Evolutionary conservation across 2,113 vertebrate species (phyloP), one percentile per base, ranked within the genome.

Genomic region (Vanacampus margaritifer): DNA sequence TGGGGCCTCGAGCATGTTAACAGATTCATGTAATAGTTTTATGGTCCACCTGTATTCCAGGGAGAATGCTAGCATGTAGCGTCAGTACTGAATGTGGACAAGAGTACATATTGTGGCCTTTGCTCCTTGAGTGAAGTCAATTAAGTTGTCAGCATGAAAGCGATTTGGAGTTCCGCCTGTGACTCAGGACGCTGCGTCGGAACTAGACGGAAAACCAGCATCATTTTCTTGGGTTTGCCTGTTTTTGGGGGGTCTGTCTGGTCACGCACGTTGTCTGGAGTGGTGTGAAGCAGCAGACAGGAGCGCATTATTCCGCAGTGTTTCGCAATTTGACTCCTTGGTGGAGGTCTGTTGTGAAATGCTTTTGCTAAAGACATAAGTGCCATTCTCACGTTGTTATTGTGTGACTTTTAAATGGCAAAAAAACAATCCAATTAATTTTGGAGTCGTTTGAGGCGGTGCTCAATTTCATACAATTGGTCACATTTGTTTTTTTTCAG

Each of bases 151-250:
- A 75, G 77, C 69, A 3, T 78, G 77, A 71, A 72, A 80, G 72
- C 61, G 77, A 79, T 68, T 17, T 58, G 74, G 65, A 80, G 39
- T 17, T n/a, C 71, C 67, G 72, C 63, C 68, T 68, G 80, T 88
- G 84, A 89, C 72, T 87, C 87, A 88, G 74, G 79, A 73, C 23
- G 24, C 75, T 68, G 78, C 76, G 72, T 84, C 72, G 65, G 68
- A 84, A 78, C 67, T 78, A 75, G 74, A 79, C 74, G 83, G 81
- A 87, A 86, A 87, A 78, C 16, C 70, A 65, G 53, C 68, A 75
- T 89, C 71, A 76, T 62, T 76, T 79, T 78, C 1, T 10, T 46
- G 69, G 71, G 67, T 53, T 63, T 74, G 36, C 26, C 58, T 71
- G 64, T 72, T 26, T 43, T 78, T 67, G 59, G 46, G 5, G 59